Evolutionary conservation across 1,140 invertebrate genomes (phyloP).

Genomic region (Pachyrhynchus sulphureomaculatus): DNA sequence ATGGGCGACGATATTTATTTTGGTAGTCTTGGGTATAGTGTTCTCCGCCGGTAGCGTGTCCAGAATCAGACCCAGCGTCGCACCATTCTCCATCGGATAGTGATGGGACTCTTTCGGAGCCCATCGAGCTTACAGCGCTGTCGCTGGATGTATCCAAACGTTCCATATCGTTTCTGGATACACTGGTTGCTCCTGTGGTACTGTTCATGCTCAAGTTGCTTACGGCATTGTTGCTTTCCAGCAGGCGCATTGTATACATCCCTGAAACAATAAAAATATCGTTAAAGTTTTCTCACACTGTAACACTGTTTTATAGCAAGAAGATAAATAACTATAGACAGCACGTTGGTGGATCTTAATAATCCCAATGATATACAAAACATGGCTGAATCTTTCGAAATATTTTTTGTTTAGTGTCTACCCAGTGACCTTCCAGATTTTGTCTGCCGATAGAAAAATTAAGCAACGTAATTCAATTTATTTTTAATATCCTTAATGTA

Average conservation of each 20-base stretch:
- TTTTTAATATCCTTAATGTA: too few species aligned
- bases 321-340: too few species aligned
- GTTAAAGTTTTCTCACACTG: too few species aligned
- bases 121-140: conserved; percentile 89
- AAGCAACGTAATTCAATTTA: too few species aligned
- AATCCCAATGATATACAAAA: too few species aligned
- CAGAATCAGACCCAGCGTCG: conserved; percentile 81
- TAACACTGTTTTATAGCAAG: too few species aligned
- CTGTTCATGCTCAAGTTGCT: conserved; percentile 50
- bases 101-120: conserved; percentile 83
- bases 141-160: conserved; percentile 79
- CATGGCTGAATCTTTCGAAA: too few species aligned
- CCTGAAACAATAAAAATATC: conserved; percentile 57
- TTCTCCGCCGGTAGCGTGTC: conserved; percentile 62
- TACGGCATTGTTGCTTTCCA: conserved; percentile 59
- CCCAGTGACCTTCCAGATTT: too few species aligned
- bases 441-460: too few species aligned
- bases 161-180: conserved; percentile 58
- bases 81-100: conserved; percentile 87
- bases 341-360: too few species aligned
- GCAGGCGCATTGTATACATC: conserved; percentile 83
- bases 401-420: too few species aligned
- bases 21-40: conserved; percentile 62
- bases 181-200: conserved; percentile 44
- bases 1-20: conserved; percentile 73